Evolutionary conservation across 2,113 vertebrate species (phyloP).

Genomic region (Chunga burmeisteri): DNA sequence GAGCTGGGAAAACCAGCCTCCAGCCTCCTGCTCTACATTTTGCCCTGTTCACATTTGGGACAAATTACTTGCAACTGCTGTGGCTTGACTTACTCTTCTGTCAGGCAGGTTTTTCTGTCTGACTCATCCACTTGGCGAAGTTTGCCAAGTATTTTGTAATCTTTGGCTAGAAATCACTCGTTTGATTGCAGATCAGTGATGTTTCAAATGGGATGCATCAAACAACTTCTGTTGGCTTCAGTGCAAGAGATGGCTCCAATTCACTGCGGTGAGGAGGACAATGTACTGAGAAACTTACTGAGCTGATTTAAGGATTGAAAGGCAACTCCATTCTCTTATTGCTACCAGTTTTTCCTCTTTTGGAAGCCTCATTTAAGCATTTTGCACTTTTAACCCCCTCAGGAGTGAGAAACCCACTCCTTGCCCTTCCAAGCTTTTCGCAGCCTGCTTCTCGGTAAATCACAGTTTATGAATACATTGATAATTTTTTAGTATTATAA

Average conservation of each 20-base stretch:
- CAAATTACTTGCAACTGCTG: constrained; percentile 46
- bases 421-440: neutral
- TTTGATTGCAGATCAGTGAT: neutral
- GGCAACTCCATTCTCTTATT: neutral
- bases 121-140: neutral
- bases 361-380: neutral
- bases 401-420: neutral
- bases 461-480: neutral
- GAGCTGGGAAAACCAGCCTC: constrained; percentile 12
- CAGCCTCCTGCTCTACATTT: neutral
- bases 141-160: neutral
- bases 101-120: constrained; percentile 26
- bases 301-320: neutral
- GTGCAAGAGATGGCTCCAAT: neutral
- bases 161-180: neutral
- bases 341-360: neutral
- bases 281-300: neutral
- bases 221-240: neutral
- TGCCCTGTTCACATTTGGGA: constrained; percentile 35
- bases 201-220: neutral
- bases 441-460: neutral
- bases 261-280: neutral
- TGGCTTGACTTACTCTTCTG: constrained; percentile 13
- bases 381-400: neutral
- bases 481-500: neutral